phyloP scores from a whole-genome alignment of 2,113 vertebrate genomes.

The Oryzias celebensis region DNA sequence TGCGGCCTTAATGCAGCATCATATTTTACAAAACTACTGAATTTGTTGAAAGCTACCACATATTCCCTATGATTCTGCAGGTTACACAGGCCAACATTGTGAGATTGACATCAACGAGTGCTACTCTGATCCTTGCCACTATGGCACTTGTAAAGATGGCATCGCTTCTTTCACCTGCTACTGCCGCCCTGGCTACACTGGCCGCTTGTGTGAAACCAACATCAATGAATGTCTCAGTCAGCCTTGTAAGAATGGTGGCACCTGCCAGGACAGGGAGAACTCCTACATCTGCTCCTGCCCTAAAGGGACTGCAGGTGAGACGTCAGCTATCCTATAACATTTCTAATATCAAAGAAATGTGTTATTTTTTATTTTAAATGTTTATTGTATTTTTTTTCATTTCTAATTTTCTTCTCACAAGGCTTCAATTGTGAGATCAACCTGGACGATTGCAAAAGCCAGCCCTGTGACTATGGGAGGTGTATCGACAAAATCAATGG shows the following conservation, averaged over 20 bases:
- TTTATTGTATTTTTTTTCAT: background rate
- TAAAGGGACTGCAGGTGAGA: slow-evolving; percentile 89
- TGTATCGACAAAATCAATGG: slow-evolving; percentile 94
- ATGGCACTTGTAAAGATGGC: slow-evolving; percentile 87
- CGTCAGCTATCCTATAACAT: background rate
- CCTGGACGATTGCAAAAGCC: slow-evolving; percentile 91
- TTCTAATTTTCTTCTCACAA: slow-evolving; percentile 36
- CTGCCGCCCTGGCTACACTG: slow-evolving; percentile 87
- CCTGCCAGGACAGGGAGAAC: slow-evolving; percentile 90
- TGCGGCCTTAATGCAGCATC: too few relatives aligned
- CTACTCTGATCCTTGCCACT: slow-evolving; percentile 90
- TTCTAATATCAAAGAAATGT: background rate
- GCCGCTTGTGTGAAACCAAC: slow-evolving; percentile 91
- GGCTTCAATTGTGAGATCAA: slow-evolving; percentile 93
- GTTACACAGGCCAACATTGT: slow-evolving; percentile 87
- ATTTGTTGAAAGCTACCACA: background rate
- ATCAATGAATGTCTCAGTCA: slow-evolving; percentile 94
- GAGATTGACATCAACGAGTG: slow-evolving; percentile 90
- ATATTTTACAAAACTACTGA: too few relatives aligned
- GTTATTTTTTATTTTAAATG: background rate
- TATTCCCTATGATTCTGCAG: slow-evolving; percentile 54
- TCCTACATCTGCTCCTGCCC: slow-evolving; percentile 88
- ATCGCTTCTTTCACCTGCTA: slow-evolving; percentile 88
- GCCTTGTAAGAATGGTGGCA: slow-evolving; percentile 90
- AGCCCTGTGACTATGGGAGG: slow-evolving; percentile 87